Base-by-base conservation (phyloP, 2,113 vertebrate species). In the Tricholaema leucomelas region DNA sequence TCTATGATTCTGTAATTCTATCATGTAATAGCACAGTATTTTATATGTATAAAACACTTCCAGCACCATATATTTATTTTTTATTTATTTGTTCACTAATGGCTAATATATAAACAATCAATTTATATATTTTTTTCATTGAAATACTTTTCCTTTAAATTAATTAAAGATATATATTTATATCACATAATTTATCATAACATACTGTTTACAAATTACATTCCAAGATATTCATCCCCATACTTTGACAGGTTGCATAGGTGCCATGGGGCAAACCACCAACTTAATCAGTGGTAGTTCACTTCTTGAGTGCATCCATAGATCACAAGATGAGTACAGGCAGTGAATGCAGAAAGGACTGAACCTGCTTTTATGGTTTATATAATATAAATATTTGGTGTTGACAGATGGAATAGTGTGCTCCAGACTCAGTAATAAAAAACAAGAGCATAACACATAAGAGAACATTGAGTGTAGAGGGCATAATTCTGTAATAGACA, bases 321-420 rank as follows among this genome's bases (percentile, higher is more conserved):
- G 81, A 42, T 60, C 63, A 42, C 0, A 1, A 84, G 71, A 31
- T 73, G 36, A 79, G 31, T 27, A 63, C 40, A 72, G 48, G 24
- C 63, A 74, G 44, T 11, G 61, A 78, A 30, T 12, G 27, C 71
- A 93, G 91, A 67, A 79, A 71, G 71, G 35, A 76, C 71, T 46
- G 78, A 81, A 80, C 18, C 52, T 94, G 71, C 84, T 73, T 73
- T 91, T 87, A 54, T 50, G 36, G 33, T 73, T 92, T 73, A 9
- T n/a, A 55, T 19, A 89, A 35, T 48, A 92, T 46, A 82, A 84
- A 88, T 92, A 80, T 90, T 87, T 82, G 74, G 11, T 64, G 74
- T 71, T 92, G 92, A 64, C 88, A 92, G 93, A 44, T 35, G 56
- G 88, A 93, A 92, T 80, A 19, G 60, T 80, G 81, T 14, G 78